Evolutionary conservation across 2,888 invertebrate genomes (phyloP).

Genomic region (Cylindroiulus punctatus): DNA sequence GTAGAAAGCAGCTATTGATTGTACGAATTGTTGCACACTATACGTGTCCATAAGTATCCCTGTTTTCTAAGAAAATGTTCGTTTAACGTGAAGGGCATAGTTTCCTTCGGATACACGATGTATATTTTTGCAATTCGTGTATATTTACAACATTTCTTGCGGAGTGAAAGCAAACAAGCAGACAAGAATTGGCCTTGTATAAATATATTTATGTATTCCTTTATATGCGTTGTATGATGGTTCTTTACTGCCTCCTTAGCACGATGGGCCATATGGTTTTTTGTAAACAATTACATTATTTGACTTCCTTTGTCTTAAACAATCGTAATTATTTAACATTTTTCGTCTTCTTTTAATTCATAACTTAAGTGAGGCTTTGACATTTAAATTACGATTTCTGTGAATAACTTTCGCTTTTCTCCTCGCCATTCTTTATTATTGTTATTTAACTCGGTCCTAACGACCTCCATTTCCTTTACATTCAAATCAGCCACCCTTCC

Average conservation of each 20-base stretch:
- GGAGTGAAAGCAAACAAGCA: slow-evolving; percentile 16
- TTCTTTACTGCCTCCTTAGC: slow-evolving; percentile 39
- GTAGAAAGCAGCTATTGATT: neutral
- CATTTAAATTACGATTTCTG: slow-evolving; percentile 32
- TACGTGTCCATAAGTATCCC: neutral
- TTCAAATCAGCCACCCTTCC: slow-evolving; percentile 30
- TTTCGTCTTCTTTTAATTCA: slow-evolving; percentile 43
- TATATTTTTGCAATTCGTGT: slow-evolving; percentile 38
- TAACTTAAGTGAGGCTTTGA: slow-evolving; percentile 42
- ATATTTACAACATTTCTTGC: slow-evolving; percentile 42
- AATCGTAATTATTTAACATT: slow-evolving; percentile 31
- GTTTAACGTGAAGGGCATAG: slow-evolving; percentile 12
- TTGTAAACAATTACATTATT: slow-evolving; percentile 45
- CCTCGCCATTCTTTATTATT: slow-evolving; percentile 34
- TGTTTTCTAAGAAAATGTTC: slow-evolving; percentile 26
- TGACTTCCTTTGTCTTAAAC: slow-evolving; percentile 40
- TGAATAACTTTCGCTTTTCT: slow-evolving; percentile 35
- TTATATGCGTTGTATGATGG: neutral
- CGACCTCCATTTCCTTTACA: slow-evolving; percentile 45
- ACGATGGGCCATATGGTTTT: slow-evolving; percentile 39
- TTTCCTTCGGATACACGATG: neutral
- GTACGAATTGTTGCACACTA: neutral
- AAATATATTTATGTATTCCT: neutral
- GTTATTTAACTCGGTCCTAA: slow-evolving; percentile 40
- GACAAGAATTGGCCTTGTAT: slow-evolving; percentile 54